A percentile compares a stretch with the other conserved stretches of the same genome.
Evolutionary conservation across 2,113 vertebrate species (phyloP).

Genomic region (Rhodinocichla rosea): DNA sequence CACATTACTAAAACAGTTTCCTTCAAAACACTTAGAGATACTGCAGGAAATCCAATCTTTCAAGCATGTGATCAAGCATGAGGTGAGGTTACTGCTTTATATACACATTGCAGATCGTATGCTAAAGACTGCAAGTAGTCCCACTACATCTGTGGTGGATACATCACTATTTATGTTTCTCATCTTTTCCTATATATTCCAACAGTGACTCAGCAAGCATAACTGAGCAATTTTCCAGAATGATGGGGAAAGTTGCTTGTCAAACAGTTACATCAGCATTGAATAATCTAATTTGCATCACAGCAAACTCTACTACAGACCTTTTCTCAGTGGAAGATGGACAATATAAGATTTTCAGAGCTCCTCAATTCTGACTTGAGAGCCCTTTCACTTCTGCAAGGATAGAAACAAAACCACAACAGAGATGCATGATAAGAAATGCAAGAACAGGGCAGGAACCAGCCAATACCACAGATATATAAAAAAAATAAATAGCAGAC

Average conservation of each 20-base stretch:
- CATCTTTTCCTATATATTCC: constrained; percentile 49
- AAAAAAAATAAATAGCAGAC: not conserved
- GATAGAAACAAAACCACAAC: constrained; percentile 6
- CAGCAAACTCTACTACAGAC: not conserved
- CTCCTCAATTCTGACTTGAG: not conserved
- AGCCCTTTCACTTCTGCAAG: not conserved
- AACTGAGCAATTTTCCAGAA: constrained; percentile 54
- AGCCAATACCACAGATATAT: not conserved
- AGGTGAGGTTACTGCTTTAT: not conserved
- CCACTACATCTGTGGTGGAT: not conserved
- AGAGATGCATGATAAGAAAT: not conserved
- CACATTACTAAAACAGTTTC: not conserved
- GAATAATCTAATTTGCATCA: constrained; percentile 15
- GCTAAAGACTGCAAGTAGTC: not conserved
- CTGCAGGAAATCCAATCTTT: not conserved
- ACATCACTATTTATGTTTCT: not conserved
- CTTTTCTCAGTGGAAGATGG: not conserved
- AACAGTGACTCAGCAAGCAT: constrained; percentile 46
- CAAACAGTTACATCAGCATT: constrained; percentile 9
- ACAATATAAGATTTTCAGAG: not conserved
- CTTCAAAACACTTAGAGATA: not conserved
- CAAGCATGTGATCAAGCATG: not conserved
- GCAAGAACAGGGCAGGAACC: not conserved
- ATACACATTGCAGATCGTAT: not conserved
- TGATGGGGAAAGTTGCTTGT: not conserved